Evolutionary conservation across 2,113 vertebrate genomes (phyloP), one percentile per base, ranked within the genome.

Genomic region (Ochotona curzoniae): DNA sequence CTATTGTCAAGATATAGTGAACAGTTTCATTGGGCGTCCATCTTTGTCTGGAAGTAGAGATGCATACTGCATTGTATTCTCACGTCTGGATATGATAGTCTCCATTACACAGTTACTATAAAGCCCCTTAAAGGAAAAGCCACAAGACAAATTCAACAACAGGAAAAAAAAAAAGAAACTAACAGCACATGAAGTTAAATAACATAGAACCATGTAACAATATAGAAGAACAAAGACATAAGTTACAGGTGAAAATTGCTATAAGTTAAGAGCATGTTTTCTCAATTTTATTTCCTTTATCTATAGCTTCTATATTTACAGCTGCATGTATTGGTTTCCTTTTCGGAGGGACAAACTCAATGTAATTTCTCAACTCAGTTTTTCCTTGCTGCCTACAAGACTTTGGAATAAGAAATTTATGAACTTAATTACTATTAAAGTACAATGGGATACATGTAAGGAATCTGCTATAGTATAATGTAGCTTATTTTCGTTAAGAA

Each of bases 341-440:
- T 35, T 57, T 35, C 1, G 60, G 73, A 74, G 8, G 30, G 26
- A 64, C 70, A 82, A 70, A 47, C 20, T 71, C 32, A 60, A 1
- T 61, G n/a, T 1, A 20, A 1, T 76, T 82, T 70, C 44, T 69
- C 78, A 83, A 75, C 30, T 81, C 67, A 8, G 8, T 32, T 18
- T 78, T 93, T 89, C 51, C 38, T 82, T 93, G 69, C 44, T 47
- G 2, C 23, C 23, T 18, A 63, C 17, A 74, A 86, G 17, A 14
- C 12, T 76, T 87, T 90, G 21, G 7, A 83, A 54, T n/a, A 71
- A 71, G 69, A 78, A 11, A 74, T 76, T 87, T 90, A 38, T 95
- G 17, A 13, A 71, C 11, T 35, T 15, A 75, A 70, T 32, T 73
- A 47, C 35, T 38, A 38, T 20, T 2, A 25, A 88, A 14, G 26